Conservation (phyloP, 2,113 vertebrate species). For the Gila orcuttii region DNA sequence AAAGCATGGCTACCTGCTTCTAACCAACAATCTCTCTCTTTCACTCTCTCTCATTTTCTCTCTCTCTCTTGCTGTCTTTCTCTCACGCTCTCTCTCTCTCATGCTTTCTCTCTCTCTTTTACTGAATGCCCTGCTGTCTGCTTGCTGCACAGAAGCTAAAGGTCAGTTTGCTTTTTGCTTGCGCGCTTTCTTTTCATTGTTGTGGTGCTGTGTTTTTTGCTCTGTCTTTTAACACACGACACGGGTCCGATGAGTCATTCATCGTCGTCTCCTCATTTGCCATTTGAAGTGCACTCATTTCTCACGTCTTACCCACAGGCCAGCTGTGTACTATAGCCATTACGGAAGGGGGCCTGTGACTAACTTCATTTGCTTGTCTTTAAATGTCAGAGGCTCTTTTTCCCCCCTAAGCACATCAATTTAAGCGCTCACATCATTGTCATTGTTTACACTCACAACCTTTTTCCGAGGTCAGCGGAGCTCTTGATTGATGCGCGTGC, state of each 20-base stretch:
- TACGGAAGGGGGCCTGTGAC: conserved; percentile 34
- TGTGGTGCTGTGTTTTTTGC: background rate
- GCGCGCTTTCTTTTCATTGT: conserved; percentile 1
- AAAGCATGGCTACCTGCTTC: conserved; percentile 50
- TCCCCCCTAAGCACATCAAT: conserved; percentile 14
- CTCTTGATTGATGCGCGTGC: conserved; percentile 5
- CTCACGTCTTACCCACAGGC: conserved; percentile 44
- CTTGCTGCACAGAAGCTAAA: conserved; percentile 71
- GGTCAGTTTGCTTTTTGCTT: conserved; percentile 64
- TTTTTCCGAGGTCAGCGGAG: conserved; percentile 22
- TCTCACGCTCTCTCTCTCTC: conserved; percentile 16
- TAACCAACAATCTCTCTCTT: conserved; percentile 44
- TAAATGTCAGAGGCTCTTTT: conserved; percentile 44
- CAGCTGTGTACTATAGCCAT: conserved; percentile 40
- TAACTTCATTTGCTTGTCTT: conserved; percentile 48
- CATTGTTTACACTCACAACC: conserved; percentile 33
- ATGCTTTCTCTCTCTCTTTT: conserved; percentile 1
- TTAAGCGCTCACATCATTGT: conserved; percentile 25
- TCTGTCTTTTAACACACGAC: background rate
- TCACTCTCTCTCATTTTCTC: conserved; percentile 4
- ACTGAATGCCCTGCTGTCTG: conserved; percentile 54
- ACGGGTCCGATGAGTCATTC: conserved; percentile 38
- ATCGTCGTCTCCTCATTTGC: conserved; percentile 41
- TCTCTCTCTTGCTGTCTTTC: background rate
- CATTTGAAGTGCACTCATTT: conserved; percentile 43